Evolutionary conservation across 2,797 vertebrate species (phyloP), one percentile per base, ranked within the genome.

Genomic region (Pteropus rufus): DNA sequence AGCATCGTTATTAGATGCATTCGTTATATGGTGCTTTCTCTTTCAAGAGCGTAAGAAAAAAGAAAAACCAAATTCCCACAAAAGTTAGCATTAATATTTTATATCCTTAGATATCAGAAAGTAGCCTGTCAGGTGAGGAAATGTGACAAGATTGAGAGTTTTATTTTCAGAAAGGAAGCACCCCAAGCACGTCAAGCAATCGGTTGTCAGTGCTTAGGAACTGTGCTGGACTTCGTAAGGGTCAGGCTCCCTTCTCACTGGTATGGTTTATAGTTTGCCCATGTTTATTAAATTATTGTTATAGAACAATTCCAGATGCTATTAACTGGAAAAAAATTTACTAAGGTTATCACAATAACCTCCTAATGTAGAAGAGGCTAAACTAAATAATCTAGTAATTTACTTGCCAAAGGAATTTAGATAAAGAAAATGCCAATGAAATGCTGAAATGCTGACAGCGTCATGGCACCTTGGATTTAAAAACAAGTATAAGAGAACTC

Each of bases 331-430:
- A 79, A 39, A 56, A 46, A 11, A n/a, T 76, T 84, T 69, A 56
- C n/a, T 56, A 72, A 69, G 34, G 77, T 90, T 72, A 65, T 65
- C 75, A 87, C 11, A 92, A 56, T 70, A 91, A 58, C 31, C 21
- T 85, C n/a, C 41, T 72, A 91, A 72, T 92, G 58, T 80, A 70
- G 56, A 89, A 83, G 15, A 85, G 62, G 65, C 54, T 92, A 85
- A 84, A 69, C 7, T 41, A 86, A 58, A 75, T 34, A 56, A 24
- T 44, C n/a, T 29, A 62, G 12, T 39, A 36, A 44, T 87, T 89
- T 65, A 60, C 31, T 93, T 67, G 49, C 24, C 41, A 60, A 70
- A 41, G 31, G 84, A 84, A 88, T 72, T 80, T 91, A 89, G 77
- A 34, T 70, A 39, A 84, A 89, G 39, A 82, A 76, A 93, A 56